phyloP scores from a whole-genome alignment of 37 sponge, comb jelly and placozoan genomes.

The Eunapius fragilis region DNA sequence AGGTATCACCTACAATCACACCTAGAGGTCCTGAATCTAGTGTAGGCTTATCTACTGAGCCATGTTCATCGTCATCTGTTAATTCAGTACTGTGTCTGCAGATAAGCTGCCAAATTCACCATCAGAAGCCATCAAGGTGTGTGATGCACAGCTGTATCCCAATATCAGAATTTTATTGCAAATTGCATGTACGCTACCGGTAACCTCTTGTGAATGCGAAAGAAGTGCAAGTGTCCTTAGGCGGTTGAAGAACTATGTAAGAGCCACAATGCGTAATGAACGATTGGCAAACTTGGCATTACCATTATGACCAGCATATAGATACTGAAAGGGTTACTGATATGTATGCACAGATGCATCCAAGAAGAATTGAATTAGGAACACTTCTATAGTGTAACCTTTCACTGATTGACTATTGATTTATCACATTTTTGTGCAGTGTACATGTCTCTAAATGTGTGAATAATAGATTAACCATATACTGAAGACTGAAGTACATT shows the following conservation, averaged over 20 bases:
- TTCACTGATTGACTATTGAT: background rate
- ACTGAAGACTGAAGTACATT: no score
- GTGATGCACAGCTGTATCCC: constrained; percentile 34
- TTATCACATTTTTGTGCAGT: no score
- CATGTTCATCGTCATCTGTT: no score
- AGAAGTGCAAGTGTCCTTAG: constrained; percentile 47
- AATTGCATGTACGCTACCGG: constrained; percentile 53
- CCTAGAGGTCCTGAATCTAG: no score
- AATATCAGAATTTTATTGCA: constrained; percentile 26
- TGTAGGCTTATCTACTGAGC: no score
- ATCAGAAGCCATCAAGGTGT: constrained; percentile 29
- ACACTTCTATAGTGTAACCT: background rate
- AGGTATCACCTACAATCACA: no score
- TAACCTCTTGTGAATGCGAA: constrained; percentile 58
- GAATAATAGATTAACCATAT: no score
- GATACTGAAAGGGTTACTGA: background rate
- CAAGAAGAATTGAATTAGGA: background rate
- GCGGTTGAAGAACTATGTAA: constrained; percentile 33
- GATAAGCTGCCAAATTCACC: constrained; percentile 30
- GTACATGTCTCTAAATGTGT: no score
- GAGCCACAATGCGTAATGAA: constrained; percentile 41
- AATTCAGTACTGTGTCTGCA: constrained; percentile 1
- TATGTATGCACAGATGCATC: background rate
- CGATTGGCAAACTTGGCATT: constrained; percentile 8
- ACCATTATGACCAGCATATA: background rate